Evolutionary conservation across 2,113 vertebrate genomes (phyloP).

Genomic region (Phoenicopterus ruber): DNA sequence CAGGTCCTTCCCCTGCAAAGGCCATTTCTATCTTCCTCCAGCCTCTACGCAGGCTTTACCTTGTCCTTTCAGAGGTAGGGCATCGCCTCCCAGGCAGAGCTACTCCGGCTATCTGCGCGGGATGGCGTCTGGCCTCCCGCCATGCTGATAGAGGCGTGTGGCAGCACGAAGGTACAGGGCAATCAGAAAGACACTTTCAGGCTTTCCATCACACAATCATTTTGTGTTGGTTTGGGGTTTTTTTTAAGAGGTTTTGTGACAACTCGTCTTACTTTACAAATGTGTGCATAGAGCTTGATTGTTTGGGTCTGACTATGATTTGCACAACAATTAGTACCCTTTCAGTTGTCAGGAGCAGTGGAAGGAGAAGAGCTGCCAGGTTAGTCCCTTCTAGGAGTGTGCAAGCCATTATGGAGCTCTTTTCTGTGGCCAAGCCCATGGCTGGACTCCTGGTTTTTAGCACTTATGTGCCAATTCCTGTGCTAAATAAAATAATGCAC

Average conservation of each 20-base stretch:
- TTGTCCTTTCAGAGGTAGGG: neutral
- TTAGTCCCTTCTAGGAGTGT: neutral
- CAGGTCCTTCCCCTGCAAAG: neutral
- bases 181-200: rapidly evolving
- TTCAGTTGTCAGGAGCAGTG: neutral
- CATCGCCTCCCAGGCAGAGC: neutral
- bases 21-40: neutral
- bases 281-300: rapidly evolving
- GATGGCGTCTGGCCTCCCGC: rapidly evolving
- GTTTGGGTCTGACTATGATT: neutral
- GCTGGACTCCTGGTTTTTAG: neutral
- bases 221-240: neutral
- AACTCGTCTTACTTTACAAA: neutral
- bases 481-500: neutral
- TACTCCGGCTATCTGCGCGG: rapidly evolving
- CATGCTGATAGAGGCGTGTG: rapidly evolving
- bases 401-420: neutral
- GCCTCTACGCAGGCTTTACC: rapidly evolving
- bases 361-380: neutral
- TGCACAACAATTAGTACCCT: neutral
- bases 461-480: neutral
- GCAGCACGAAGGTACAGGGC: neutral
- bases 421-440: neutral
- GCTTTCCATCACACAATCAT: rapidly evolving
- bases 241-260: neutral